Evolutionary conservation across 2,888 invertebrate species (phyloP).

Genomic region (Drosophila austrosaltans): DNA sequence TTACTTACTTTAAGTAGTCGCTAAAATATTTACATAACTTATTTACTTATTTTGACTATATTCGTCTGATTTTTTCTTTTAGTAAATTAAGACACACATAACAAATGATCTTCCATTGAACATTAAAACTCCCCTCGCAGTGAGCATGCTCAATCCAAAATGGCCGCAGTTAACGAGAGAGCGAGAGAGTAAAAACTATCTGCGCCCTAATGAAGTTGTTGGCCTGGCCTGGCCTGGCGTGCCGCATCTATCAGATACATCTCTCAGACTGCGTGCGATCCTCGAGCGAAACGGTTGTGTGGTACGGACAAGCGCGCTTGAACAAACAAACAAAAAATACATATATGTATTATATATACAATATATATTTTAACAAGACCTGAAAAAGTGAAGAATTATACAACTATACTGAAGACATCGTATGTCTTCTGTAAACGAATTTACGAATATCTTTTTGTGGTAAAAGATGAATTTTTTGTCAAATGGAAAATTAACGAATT

Average conservation of each 20-base stretch:
- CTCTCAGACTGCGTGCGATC: constrained; percentile 80
- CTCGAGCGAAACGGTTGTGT: constrained; percentile 75
- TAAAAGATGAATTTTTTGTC: constrained; percentile 16
- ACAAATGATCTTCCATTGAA: not conserved
- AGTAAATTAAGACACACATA: not conserved
- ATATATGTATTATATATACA: constrained; percentile 8
- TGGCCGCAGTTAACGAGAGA: constrained; percentile 73
- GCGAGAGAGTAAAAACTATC: constrained; percentile 22
- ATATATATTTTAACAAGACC: constrained; percentile 1
- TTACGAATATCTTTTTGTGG: constrained; percentile 2
- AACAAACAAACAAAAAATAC: constrained; percentile 20
- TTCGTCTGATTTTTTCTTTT: no score
- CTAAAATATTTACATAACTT: no score
- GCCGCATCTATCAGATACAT: constrained; percentile 52
- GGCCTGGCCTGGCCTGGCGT: constrained; percentile 41
- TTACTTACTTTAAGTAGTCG: no score
- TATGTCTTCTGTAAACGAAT: constrained; percentile 3
- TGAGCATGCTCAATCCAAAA: constrained; percentile 76
- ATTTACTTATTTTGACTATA: no score
- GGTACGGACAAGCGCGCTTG: constrained; percentile 53
- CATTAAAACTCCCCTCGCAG: constrained; percentile 35
- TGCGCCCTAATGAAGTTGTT: constrained; percentile 77
- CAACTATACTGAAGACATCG: constrained; percentile 18
- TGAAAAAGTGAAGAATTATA: constrained; percentile 33
- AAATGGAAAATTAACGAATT: constrained; percentile 38